These are phyloP conservation scores for Prinia subflava DNA, from an alignment of 2,113 vertebrate genomes.

Conservation along the genomic window DNA sequence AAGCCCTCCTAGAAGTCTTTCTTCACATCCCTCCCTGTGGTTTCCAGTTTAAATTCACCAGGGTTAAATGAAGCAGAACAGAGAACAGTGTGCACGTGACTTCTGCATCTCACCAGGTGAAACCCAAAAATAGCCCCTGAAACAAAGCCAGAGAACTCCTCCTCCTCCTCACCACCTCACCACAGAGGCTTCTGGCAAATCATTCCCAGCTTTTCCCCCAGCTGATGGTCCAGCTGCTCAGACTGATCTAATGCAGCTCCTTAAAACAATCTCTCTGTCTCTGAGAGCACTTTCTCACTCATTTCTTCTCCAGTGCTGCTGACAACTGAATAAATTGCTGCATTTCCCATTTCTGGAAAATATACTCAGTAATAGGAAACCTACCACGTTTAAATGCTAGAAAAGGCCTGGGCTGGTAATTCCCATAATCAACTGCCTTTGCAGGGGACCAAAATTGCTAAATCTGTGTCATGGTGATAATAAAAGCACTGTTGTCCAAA, in stretches of 20 bases:
- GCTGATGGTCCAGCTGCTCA: neutral
- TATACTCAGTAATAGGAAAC: neutral
- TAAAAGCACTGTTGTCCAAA: neutral
- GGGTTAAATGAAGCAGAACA: neutral
- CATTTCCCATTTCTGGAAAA: neutral
- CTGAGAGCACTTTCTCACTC: neutral
- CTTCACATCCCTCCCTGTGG: neutral
- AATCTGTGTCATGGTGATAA: neutral
- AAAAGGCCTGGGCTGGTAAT: neutral
- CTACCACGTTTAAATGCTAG: neutral
- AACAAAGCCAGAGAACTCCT: neutral
- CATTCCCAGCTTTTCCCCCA: neutral
- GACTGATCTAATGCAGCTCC: neutral
- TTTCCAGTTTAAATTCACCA: neutral
- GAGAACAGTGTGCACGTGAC: neutral
- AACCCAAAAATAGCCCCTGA: neutral
- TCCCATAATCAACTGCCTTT: neutral
- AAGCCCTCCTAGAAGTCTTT: neutral
- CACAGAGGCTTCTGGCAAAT: neutral
- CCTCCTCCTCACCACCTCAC: neutral
- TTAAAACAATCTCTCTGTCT: neutral
- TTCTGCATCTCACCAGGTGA: neutral
- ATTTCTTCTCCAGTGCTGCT: neutral
- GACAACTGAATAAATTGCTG: neutral
- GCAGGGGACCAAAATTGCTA: neutral